These are phyloP conservation scores for Fopius arisanus DNA, from an alignment of 1,140 invertebrate species.

Conservation along the genomic window DNA sequence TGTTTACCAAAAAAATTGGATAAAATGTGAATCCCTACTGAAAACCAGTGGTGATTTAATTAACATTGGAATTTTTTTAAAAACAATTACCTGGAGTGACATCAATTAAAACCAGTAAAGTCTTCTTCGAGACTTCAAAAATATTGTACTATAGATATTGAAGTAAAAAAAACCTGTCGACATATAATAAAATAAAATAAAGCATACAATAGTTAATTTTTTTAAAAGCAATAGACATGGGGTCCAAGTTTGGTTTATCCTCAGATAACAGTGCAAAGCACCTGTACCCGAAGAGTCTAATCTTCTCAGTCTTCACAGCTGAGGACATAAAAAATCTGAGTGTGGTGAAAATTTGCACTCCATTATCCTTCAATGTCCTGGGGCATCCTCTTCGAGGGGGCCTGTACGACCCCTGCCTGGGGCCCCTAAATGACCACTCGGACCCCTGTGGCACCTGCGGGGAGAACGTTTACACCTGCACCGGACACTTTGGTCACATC, in stretches of 20 bases:
- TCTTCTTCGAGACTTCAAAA: no score
- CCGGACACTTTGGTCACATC: slow-evolving; percentile 96
- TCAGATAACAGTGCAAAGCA: slow-evolving; percentile 42
- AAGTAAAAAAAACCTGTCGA: no score
- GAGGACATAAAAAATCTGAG: slow-evolving; percentile 89
- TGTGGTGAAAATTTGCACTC: slow-evolving; percentile 84
- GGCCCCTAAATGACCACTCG: slow-evolving; percentile 68
- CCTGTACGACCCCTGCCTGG: slow-evolving; percentile 84
- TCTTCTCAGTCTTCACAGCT: slow-evolving; percentile 77
- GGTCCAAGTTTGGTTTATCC: not conserved
- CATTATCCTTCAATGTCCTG: slow-evolving; percentile 84
- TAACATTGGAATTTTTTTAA: no score
- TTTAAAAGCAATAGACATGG: not conserved
- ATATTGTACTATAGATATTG: no score
- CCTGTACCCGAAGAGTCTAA: slow-evolving; percentile 65
- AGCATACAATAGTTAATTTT: no score
- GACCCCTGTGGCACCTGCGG: slow-evolving; percentile 87
- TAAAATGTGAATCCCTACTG: no score
- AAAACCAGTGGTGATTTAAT: no score
- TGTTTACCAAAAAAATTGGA: no score
- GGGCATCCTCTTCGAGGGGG: slow-evolving; percentile 85
- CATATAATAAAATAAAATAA: no score
- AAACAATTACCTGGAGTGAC: no score
- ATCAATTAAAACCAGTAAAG: no score
- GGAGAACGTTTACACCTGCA: slow-evolving; percentile 74